A percentile compares a stretch with the other conserved stretches of the same genome.
phyloP scores from a whole-genome alignment of 2,113 vertebrate species.

The Cnemophilus loriae region DNA sequence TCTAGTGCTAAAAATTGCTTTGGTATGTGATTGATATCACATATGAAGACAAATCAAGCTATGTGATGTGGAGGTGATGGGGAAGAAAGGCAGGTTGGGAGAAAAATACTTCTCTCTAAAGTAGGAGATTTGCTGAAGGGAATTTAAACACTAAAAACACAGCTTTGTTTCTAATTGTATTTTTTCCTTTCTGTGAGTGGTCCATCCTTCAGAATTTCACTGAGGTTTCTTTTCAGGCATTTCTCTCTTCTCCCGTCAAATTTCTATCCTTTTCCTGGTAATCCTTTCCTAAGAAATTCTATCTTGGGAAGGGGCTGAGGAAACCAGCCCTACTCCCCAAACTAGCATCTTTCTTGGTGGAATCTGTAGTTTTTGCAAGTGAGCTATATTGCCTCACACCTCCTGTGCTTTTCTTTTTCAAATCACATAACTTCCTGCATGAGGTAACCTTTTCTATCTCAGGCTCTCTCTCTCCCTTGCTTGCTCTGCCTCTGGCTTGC shows the following conservation, averaged over 20 bases:
- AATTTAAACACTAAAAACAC: background rate
- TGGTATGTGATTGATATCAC: background rate
- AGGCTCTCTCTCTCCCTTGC: background rate
- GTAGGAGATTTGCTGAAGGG: background rate
- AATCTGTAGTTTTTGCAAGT: background rate
- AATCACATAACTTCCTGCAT: slow-evolving; percentile 54
- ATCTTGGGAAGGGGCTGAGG: background rate
- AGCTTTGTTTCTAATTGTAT: background rate
- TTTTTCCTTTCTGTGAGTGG: background rate
- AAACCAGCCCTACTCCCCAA: background rate
- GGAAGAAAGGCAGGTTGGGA: background rate
- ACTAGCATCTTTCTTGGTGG: background rate
- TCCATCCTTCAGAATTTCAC: background rate
- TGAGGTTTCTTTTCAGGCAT: background rate
- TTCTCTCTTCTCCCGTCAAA: background rate
- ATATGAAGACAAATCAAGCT: background rate
- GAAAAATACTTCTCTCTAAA: background rate
- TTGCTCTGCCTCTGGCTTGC: slow-evolving; percentile 54
- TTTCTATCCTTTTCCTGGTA: background rate
- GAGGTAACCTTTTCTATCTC: slow-evolving; percentile 53
- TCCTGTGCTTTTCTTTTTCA: slow-evolving; percentile 44
- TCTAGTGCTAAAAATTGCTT: background rate
- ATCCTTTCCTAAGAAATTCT: background rate
- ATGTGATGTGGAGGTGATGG: background rate
- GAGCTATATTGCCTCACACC: background rate